Percentiles rank a stretch among this genome's conserved stretches.
These are phyloP conservation scores for Caenorhabditis doughertyi DNA, from an alignment of 2,888 invertebrate species.

Conservation along the genomic window DNA sequence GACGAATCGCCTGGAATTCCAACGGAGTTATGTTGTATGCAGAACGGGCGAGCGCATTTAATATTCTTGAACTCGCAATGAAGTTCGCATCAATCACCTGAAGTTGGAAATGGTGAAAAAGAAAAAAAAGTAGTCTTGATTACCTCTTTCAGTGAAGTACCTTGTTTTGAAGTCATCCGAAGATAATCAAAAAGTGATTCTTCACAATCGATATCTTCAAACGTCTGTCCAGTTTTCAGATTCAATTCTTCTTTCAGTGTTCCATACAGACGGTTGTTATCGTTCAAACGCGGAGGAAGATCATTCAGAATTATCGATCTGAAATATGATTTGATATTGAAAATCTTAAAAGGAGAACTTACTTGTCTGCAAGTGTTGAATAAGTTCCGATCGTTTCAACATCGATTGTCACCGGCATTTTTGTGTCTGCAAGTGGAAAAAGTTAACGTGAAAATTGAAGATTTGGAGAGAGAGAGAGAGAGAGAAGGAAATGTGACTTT, in stretches of 20 bases:
- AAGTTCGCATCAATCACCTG: conserved; percentile 3
- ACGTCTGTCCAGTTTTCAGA: neutral
- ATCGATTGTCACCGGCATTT: neutral
- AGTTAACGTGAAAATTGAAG: too few species aligned
- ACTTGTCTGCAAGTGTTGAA: neutral
- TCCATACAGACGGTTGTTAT: neutral
- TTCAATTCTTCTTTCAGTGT: conserved; percentile 1
- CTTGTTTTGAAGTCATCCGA: neutral
- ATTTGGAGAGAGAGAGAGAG: neutral
- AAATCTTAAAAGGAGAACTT: neutral
- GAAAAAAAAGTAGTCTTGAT: too few species aligned
- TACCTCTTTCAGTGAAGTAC: neutral
- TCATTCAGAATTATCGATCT: neutral
- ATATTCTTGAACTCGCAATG: conserved; percentile 3
- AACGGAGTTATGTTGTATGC: neutral
- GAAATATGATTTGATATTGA: neutral
- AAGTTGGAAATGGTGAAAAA: too few species aligned
- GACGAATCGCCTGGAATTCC: conserved; percentile 13
- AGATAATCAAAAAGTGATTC: conserved; percentile 4
- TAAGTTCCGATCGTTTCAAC: conserved; percentile 8
- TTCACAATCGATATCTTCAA: neutral
- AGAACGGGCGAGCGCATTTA: conserved; percentile 3
- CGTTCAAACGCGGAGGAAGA: conserved; percentile 22
- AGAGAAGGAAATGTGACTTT: neutral
- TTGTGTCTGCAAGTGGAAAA: neutral